Conservation (phyloP, 1,140 invertebrate species). For the Archegozetes longisetosus region DNA sequence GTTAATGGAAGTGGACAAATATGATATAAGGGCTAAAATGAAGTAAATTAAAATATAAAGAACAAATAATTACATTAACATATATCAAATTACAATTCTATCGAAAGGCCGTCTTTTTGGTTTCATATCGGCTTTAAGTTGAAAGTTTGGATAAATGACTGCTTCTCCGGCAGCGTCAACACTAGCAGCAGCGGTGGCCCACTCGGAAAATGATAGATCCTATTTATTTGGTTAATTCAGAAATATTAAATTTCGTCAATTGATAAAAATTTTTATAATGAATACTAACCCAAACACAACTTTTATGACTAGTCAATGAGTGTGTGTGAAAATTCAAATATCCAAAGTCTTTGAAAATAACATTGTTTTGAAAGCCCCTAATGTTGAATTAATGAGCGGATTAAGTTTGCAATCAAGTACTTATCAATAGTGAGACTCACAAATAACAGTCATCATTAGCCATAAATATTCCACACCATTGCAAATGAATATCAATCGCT, state of each 20-base stretch:
- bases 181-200: constrained; percentile 6
- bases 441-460: constrained; percentile 2
- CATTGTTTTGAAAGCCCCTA: background rate
- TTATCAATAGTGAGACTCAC: too few relatives aligned
- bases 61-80: background rate
- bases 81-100: background rate
- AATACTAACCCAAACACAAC: constrained; percentile 3
- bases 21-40: background rate
- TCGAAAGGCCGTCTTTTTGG: background rate
- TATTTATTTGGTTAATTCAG: background rate
- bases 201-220: constrained; percentile 13
- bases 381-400: background rate
- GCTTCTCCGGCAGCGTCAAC: constrained; percentile 13
- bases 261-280: too few relatives aligned
- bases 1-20: background rate
- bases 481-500: background rate
- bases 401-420: too few relatives aligned
- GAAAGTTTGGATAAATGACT: background rate
- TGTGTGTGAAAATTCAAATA: background rate
- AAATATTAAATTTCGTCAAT: too few relatives aligned
- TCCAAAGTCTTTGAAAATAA: background rate
- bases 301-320: background rate
- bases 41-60: constrained; percentile 1
- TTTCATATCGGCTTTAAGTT: background rate
- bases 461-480: background rate